phyloP scores from a whole-genome alignment of 2,113 vertebrate genomes.

The Osmerus mordax region DNA sequence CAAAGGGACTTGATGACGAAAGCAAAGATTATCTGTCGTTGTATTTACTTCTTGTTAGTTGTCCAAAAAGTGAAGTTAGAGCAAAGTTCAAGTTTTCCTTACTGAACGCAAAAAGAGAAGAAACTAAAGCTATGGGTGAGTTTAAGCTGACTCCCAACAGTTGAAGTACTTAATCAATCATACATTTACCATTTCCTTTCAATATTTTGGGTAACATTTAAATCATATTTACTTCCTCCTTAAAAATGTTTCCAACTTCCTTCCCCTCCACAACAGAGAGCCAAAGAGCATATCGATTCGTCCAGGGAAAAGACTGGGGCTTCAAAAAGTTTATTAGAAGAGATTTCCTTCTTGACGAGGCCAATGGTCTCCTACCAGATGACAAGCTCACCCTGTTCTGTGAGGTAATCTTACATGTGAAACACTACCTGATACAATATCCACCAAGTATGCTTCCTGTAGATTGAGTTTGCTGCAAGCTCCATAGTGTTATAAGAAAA shows the following conservation, averaged over 20 bases:
- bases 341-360: conserved; percentile 98
- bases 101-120: conserved; percentile 95
- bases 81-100: conserved; percentile 99
- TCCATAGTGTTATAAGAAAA: too few relatives aligned
- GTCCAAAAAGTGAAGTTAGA: conserved; percentile 99
- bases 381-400: conserved; percentile 98
- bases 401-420: conserved; percentile 76
- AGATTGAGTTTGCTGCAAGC: too few relatives aligned
- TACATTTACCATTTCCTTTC: too few relatives aligned
- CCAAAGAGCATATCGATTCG: conserved; percentile 99
- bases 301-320: conserved; percentile 98
- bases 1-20: conserved; percentile 98
- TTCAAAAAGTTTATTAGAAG: conserved; percentile 99
- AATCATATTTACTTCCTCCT: too few relatives aligned
- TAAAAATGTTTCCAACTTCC: not conserved
- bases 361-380: conserved; percentile 95
- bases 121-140: conserved; percentile 99
- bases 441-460: too few relatives aligned
- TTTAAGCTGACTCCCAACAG: conserved; percentile 4
- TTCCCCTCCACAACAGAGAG: conserved; percentile 78
- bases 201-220: too few relatives aligned
- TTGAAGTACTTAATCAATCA: too few relatives aligned
- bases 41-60: conserved; percentile 98
- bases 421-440: not conserved
- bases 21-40: conserved; percentile 98